Conservation (phyloP, 2,113 vertebrate species). For the Lichenostomus cassidix region DNA sequence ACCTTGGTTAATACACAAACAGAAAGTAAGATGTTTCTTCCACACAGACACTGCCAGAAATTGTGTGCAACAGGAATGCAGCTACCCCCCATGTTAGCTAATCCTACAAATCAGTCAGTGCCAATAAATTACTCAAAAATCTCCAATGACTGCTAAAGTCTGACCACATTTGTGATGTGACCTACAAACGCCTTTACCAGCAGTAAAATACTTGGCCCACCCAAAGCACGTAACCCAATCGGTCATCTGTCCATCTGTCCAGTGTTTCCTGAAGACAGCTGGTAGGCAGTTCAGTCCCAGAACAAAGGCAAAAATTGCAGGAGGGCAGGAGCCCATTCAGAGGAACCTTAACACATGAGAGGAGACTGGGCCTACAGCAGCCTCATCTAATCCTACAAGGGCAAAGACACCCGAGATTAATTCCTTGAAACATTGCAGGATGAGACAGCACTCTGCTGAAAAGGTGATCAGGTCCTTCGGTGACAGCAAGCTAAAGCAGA, state of each 20-base stretch:
- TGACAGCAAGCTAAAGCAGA: not conserved
- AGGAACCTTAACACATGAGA: not conserved
- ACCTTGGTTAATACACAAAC: not conserved
- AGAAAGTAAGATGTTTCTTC: not conserved
- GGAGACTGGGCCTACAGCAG: not conserved
- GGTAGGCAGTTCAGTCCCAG: not conserved
- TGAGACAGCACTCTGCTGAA: not conserved
- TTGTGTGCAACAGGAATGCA: not conserved
- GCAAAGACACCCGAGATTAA: not conserved
- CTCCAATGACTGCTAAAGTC: not conserved
- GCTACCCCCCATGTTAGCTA: not conserved
- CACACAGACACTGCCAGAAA: not conserved
- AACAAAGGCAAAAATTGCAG: not conserved
- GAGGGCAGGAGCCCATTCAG: not conserved
- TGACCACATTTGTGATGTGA: not conserved
- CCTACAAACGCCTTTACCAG: not conserved
- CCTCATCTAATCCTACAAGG: not conserved
- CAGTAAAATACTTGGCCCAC: not conserved
- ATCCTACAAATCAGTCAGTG: not conserved
- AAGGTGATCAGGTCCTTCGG: not conserved
- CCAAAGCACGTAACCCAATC: not conserved
- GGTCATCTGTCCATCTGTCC: not conserved
- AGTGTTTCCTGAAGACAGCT: not conserved
- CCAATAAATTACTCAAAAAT: not conserved
- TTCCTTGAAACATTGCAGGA: not conserved